Percentiles rank a stretch among this genome's conserved stretches.
These are phyloP conservation scores for Triplophysa dalaica DNA, from an alignment of 2,113 vertebrate genomes.

Conservation along the genomic window DNA sequence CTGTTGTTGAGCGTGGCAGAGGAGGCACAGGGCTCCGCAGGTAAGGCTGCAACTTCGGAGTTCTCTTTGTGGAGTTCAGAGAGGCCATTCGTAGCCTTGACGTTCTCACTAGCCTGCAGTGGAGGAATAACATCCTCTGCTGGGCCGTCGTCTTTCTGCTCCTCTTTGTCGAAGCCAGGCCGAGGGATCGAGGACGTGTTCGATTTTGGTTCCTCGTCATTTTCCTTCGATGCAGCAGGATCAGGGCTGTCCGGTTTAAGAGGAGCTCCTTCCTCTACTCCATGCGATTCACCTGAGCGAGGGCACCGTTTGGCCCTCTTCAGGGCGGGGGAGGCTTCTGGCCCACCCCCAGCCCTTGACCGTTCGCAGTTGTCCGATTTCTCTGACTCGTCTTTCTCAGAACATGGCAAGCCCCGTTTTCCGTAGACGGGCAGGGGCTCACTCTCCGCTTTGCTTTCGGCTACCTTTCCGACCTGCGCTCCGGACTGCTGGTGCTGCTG, in stretches of 20 bases:
- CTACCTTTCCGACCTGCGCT: slow-evolving; percentile 75
- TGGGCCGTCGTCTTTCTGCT: slow-evolving; percentile 75
- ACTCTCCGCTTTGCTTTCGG: slow-evolving; percentile 77
- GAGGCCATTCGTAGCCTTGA: slow-evolving; percentile 88
- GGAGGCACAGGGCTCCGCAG: slow-evolving; percentile 79
- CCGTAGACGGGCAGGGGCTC: slow-evolving; percentile 84
- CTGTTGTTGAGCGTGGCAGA: slow-evolving; percentile 73
- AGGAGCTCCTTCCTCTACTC: slow-evolving; percentile 81
- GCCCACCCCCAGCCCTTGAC: slow-evolving; percentile 66
- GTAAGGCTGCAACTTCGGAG: slow-evolving; percentile 67
- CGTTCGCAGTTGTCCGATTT: slow-evolving; percentile 85
- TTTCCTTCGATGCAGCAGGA: slow-evolving; percentile 75
- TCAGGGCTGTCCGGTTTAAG: slow-evolving; percentile 70
- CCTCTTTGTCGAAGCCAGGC: slow-evolving; percentile 84
- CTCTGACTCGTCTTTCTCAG: slow-evolving; percentile 85
- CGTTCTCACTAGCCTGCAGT: slow-evolving; percentile 71
- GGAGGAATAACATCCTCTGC: slow-evolving; percentile 73
- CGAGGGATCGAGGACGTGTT: slow-evolving; percentile 80
- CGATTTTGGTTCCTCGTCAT: slow-evolving; percentile 78
- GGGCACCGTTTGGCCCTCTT: slow-evolving; percentile 90
- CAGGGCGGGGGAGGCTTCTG: slow-evolving; percentile 80
- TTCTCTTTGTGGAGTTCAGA: slow-evolving; percentile 78
- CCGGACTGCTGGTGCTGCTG: slow-evolving; percentile 72
- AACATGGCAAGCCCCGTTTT: slow-evolving; percentile 86
- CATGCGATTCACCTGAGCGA: slow-evolving; percentile 84